Percentiles rank a stretch among this genome's conserved stretches.
These are phyloP conservation scores for Hyles vespertilio DNA, from an alignment of 1,140 invertebrate species.

Conservation along the genomic window DNA sequence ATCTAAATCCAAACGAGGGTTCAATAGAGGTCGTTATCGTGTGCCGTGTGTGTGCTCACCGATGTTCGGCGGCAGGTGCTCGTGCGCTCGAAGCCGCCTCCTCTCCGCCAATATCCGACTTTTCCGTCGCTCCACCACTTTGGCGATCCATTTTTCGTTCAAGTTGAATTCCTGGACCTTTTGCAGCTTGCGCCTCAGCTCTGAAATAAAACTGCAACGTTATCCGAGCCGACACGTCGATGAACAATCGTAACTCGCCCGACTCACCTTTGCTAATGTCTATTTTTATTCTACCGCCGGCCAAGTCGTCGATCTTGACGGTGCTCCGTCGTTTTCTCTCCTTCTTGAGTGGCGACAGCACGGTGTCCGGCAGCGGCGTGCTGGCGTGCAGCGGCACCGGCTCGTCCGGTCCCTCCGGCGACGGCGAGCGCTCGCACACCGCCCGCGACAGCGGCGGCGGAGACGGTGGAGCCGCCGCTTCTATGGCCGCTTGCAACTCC, in stretches of 20 bases:
- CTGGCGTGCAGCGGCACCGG: conserved; percentile 16
- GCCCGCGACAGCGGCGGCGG: conserved; percentile 23
- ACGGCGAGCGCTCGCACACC: conserved; percentile 15
- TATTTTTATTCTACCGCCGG: conserved; percentile 20
- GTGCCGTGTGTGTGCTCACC: background rate
- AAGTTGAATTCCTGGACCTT: conserved; percentile 23
- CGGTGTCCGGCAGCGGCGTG: conserved; percentile 12
- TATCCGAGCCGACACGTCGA: too few relatives aligned
- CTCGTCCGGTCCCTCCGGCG: conserved; percentile 7
- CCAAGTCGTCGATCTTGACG: conserved; percentile 16
- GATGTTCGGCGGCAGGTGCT: conserved; percentile 8
- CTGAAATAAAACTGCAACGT: conserved; percentile 14
- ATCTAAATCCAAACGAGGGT: background rate
- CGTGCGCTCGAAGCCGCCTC: conserved; percentile 4
- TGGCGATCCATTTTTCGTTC: conserved; percentile 12
- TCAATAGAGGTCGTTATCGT: background rate
- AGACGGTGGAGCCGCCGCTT: conserved; percentile 34
- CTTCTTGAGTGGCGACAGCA: conserved; percentile 13
- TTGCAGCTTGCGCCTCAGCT: conserved; percentile 9
- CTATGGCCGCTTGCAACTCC: conserved; percentile 44
- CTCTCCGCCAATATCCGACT: conserved; percentile 12
- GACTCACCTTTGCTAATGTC: conserved; percentile 10
- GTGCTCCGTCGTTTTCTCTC: conserved; percentile 34
- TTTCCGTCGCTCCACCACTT: conserved; percentile 16
- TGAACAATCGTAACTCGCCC: too few relatives aligned